phyloP scores from a whole-genome alignment of 2,888 invertebrate genomes.

The Harmothoe impar region DNA sequence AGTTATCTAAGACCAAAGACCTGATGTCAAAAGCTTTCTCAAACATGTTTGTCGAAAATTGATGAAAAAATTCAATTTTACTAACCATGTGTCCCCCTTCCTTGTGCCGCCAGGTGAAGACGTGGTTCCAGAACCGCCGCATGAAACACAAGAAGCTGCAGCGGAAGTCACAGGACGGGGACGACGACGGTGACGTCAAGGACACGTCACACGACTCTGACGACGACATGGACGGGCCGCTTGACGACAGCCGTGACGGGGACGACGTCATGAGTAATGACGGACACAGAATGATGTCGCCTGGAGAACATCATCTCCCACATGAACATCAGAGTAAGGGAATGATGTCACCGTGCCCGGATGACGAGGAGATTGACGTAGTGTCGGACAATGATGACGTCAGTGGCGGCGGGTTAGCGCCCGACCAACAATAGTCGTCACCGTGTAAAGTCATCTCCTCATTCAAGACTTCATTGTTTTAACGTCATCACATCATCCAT shows the following conservation, averaged over 20 bases:
- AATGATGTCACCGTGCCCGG: neutral
- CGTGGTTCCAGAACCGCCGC: constrained; percentile 98
- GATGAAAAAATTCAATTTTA: too few species aligned
- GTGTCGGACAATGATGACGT: constrained; percentile 58
- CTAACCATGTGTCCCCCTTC: too few species aligned
- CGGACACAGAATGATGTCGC: neutral
- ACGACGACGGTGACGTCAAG: constrained; percentile 58
- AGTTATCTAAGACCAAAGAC: too few species aligned
- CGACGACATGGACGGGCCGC: constrained; percentile 20
- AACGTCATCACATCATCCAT: neutral
- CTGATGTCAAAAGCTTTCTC: too few species aligned
- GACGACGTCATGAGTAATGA: constrained; percentile 42
- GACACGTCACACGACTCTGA: neutral
- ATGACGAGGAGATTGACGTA: constrained; percentile 65
- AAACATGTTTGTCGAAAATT: too few species aligned
- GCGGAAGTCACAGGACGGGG: constrained; percentile 72
- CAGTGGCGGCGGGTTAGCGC: neutral
- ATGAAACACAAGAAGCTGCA: constrained; percentile 87
- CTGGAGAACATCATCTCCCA: neutral
- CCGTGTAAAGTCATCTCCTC: neutral
- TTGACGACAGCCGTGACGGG: neutral
- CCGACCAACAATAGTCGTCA: neutral
- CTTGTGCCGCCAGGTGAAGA: constrained; percentile 95
- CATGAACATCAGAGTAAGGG: neutral
- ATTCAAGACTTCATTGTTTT: neutral